Evolutionary conservation across 1,140 invertebrate genomes (phyloP), one percentile per base, ranked within the genome.

Genomic region (Hirudo medicinalis): DNA sequence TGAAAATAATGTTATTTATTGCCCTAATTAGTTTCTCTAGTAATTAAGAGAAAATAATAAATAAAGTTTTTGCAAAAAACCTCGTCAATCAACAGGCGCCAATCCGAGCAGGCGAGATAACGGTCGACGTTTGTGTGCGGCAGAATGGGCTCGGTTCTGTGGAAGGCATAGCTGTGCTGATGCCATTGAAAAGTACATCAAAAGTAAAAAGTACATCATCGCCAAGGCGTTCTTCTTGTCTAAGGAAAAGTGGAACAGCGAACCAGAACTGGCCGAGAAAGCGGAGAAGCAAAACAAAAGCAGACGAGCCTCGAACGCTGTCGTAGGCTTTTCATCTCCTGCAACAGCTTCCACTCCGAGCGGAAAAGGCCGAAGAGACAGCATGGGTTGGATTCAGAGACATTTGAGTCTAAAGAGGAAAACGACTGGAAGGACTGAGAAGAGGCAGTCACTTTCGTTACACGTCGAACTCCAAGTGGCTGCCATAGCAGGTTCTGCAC

Each of bases 91-190:
- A 60, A 88, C 89, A 2, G 88, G 88, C 78, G 87, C 89, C 5
- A 74, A 74, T 67, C 73, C 73, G 2, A 87, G 87, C 5, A 79
- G 89, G 66, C 82, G 88, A 29, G 90, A 91, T 76, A 83, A 85
- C 66, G 87, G 88, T 1, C 82, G 89, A 71, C 87, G 88, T 9
- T 80, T 90, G 11, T 84, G 87, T 71, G 88, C 89, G 0, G 86
- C 89, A 71, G 88, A 91, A 77, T 91, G 89, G 90, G 89, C 90
- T 0, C 81, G 87, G 72, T 89, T 87, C 78, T 90, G 89, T 74
- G 88, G 89, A 2, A 83, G 89, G 4, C 53, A 68, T 22, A 54
- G 27, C 63, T 74, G 73, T 43, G 73, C 73, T 20, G 73, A 74
- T 22, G 70, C 73, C 27, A 72, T 74, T 27, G 22, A 54, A 20